Percentiles rank a stretch among this genome's conserved stretches.
phyloP scores from a whole-genome alignment of 2,888 invertebrate species.

The Ectropis crepuscularia region DNA sequence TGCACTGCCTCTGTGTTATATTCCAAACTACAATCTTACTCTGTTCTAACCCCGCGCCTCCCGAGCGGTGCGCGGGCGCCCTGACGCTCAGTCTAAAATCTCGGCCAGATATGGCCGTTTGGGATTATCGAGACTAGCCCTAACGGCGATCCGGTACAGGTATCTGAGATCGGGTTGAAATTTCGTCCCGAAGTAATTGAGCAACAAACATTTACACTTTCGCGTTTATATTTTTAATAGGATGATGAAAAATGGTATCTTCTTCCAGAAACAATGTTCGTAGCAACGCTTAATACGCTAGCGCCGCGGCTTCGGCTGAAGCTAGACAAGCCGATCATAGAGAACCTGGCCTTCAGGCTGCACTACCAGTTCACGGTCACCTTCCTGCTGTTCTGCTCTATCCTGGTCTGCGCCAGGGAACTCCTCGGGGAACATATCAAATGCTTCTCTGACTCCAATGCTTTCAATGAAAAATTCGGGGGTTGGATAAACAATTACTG shows the following conservation, averaged over 20 bases:
- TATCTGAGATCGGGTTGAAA: too few relatives aligned
- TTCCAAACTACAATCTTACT: too few relatives aligned
- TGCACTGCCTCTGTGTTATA: too few relatives aligned
- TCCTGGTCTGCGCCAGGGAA: constrained; percentile 91
- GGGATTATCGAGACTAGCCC: too few relatives aligned
- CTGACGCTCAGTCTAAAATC: too few relatives aligned
- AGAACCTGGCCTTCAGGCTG: constrained; percentile 91
- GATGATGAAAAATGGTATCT: not conserved
- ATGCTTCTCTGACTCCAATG: constrained; percentile 88
- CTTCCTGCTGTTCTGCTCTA: constrained; percentile 89
- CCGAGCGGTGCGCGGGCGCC: too few relatives aligned
- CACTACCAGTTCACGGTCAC: constrained; percentile 94
- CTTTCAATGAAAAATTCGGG: constrained; percentile 84
- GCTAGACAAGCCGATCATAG: constrained; percentile 85
- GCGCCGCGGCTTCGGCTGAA: constrained; percentile 86
- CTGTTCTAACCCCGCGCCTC: too few relatives aligned
- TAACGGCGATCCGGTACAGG: too few relatives aligned
- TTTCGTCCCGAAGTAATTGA: too few relatives aligned
- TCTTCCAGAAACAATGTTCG: constrained; percentile 72
- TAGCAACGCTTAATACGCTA: constrained; percentile 83
- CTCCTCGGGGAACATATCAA: constrained; percentile 97
- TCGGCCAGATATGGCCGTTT: too few relatives aligned
- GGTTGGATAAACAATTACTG: constrained; percentile 91
- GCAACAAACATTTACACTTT: too few relatives aligned
- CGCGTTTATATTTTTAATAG: too few relatives aligned